Conservation (phyloP, 1,140 invertebrate species). For the Sinonovacula constricta region DNA sequence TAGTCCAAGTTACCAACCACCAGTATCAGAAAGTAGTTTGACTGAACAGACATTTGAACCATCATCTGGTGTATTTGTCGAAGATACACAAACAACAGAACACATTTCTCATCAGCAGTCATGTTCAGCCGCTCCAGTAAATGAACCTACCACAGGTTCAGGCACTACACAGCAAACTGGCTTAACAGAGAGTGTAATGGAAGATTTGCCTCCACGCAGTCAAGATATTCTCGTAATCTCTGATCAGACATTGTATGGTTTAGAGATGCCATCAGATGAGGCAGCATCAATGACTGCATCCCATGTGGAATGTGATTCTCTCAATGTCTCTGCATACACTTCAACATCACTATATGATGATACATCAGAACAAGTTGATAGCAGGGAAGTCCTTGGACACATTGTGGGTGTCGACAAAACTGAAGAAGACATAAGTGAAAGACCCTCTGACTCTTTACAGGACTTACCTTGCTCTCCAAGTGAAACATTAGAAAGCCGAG, state of each 20-base stretch:
- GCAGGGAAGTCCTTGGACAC: conserved; percentile 37
- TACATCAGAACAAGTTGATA: conserved; percentile 44
- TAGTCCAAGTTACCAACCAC: conserved; percentile 23
- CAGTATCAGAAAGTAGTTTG: neutral
- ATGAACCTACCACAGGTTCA: neutral
- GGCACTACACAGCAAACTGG: conserved; percentile 36
- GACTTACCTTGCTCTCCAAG: conserved; percentile 17
- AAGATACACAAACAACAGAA: conserved; percentile 16
- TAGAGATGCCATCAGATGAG: conserved; percentile 76
- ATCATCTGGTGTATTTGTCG: conserved; percentile 13
- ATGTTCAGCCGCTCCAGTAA: conserved; percentile 6
- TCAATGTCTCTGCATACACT: conserved; percentile 36
- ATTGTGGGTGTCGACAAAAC: conserved; percentile 42
- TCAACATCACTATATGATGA: conserved; percentile 36
- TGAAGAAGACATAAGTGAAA: conserved; percentile 49
- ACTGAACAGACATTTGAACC: neutral
- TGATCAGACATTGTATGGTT: conserved; percentile 73
- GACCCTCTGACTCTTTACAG: conserved; percentile 37
- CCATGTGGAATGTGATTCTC: conserved; percentile 57
- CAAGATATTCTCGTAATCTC: conserved; percentile 65
- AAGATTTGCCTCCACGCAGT: conserved; percentile 58
- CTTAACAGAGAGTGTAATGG: conserved; percentile 62
- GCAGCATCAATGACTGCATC: conserved; percentile 60
- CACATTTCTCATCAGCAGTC: conserved; percentile 3
- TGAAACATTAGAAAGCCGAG: conserved; percentile 38